Conservation (phyloP, 2,888 invertebrate species). For the Tiliacea citrago region DNA sequence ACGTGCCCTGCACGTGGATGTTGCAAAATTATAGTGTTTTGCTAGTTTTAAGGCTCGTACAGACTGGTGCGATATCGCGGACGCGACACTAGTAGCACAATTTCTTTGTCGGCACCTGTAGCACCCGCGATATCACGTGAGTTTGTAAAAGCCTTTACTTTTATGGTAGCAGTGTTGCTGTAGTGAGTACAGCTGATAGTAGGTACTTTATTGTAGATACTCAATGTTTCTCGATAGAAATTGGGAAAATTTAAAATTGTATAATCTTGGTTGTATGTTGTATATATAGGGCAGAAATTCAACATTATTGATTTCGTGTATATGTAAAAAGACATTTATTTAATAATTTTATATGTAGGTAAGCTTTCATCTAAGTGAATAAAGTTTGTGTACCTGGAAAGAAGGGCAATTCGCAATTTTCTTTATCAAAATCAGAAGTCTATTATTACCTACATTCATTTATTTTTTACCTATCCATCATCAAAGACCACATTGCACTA, state of each 20-base stretch:
- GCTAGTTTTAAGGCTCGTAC: too few species aligned
- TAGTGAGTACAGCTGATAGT: background rate
- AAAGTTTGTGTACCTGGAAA: too few species aligned
- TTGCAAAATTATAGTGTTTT: constrained; percentile 51
- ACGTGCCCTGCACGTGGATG: constrained; percentile 34
- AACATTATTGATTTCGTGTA: background rate
- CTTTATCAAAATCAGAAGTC: background rate
- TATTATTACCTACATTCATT: background rate
- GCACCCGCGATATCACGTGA: too few species aligned
- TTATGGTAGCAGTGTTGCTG: constrained; percentile 10
- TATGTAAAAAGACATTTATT: too few species aligned
- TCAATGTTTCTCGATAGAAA: too few species aligned
- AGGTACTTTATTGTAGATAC: background rate
- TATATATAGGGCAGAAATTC: background rate
- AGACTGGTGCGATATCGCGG: too few species aligned
- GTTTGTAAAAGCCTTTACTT: too few species aligned
- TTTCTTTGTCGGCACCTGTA: too few species aligned
- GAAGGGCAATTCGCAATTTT: background rate
- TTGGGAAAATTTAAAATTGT: too few species aligned
- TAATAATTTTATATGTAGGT: background rate
- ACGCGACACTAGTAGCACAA: too few species aligned
- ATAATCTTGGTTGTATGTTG: background rate
- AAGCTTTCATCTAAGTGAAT: background rate
- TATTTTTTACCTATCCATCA: background rate
- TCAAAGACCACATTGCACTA: background rate